A percentile compares a stretch with the other conserved stretches of the same genome.
Conservation (phyloP, 1,140 invertebrate species). For the Ceratitis capitata region DNA sequence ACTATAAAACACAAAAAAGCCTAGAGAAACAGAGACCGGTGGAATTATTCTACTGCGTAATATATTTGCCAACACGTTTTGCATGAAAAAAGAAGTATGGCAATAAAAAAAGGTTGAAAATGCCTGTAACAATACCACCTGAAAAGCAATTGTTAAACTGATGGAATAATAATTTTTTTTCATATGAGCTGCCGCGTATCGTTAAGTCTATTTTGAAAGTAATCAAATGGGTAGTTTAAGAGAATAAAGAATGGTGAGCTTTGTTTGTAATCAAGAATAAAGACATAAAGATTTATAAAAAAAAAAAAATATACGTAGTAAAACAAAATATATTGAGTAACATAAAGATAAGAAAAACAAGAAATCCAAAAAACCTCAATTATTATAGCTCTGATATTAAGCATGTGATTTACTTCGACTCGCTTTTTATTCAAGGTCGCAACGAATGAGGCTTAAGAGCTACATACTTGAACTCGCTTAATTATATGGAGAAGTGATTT, state of each 20-base stretch:
- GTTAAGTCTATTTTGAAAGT: neutral
- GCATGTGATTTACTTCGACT: no score
- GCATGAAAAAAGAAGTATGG: neutral
- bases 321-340: neutral
- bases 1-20: neutral
- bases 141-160: neutral
- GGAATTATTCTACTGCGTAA: neutral
- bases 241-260: no score
- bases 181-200: neutral
- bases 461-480: no score
- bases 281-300: no score
- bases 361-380: neutral
- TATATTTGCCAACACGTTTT: neutral
- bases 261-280: no score
- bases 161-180: neutral
- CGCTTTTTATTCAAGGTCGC: no score
- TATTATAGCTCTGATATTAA: no score
- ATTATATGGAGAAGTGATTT: no score
- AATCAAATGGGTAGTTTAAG: no score
- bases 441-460: no score
- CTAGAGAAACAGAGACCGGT: neutral
- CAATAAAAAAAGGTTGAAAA: neutral
- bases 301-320: neutral
- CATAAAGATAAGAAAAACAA: neutral
- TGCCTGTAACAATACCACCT: neutral